phyloP scores from a whole-genome alignment of 2,797 vertebrate genomes.

The Aplochiton taeniatus region DNA sequence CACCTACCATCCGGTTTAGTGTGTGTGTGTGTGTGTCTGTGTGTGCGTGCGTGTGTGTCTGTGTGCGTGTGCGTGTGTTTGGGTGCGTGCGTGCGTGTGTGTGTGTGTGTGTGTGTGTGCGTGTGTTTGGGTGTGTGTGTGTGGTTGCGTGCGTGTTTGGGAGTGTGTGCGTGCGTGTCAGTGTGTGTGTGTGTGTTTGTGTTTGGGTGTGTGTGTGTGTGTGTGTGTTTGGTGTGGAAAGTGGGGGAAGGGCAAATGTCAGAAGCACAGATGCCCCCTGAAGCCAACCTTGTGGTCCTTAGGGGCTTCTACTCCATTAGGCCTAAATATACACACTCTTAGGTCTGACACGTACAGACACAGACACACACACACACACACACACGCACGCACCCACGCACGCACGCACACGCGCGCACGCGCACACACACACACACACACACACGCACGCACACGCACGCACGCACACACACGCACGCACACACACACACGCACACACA shows the following conservation, averaged over 20 bases:
- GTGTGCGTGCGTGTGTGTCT: neutral
- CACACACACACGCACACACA: conserved; percentile 6
- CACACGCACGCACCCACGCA: conserved; percentile 14
- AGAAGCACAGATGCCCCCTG: no score
- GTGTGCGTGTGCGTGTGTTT: neutral
- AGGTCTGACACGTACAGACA: neutral
- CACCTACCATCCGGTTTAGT: neutral
- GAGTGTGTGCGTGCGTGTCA: neutral
- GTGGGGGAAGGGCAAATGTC: no score
- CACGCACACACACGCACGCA: conserved; percentile 9
- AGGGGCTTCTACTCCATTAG: no score
- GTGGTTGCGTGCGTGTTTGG: no score
- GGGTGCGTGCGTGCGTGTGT: neutral
- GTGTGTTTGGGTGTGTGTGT: neutral
- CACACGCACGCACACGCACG: conserved; percentile 13
- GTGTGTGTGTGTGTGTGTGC: conserved; percentile 3
- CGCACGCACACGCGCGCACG: conserved; percentile 10
- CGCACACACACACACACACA: conserved; percentile 11
- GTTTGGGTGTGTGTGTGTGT: neutral
- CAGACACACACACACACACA: conserved; percentile 13
- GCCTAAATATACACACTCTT: no score
- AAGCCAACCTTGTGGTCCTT: no score
- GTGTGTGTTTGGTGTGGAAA: no score
- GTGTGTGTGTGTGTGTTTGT: neutral
- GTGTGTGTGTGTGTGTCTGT: neutral